These are phyloP conservation scores for Anabacerthia variegaticeps DNA, from an alignment of 2,797 vertebrate species.

Conservation along the genomic window DNA sequence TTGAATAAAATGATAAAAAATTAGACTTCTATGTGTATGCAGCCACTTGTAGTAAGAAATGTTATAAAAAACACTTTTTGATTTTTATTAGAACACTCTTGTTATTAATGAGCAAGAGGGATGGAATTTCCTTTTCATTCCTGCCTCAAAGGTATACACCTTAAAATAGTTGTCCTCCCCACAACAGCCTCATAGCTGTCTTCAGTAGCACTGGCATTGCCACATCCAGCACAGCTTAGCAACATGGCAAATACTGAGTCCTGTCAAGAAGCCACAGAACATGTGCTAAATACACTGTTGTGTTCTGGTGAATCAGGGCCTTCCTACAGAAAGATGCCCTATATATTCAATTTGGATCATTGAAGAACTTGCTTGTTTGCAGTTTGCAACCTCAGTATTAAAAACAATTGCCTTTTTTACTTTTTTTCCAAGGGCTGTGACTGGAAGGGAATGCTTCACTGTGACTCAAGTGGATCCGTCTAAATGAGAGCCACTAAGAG, in stretches of 20 bases:
- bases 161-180: not conserved
- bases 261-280: not conserved
- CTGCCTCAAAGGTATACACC: not conserved
- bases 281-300: not conserved
- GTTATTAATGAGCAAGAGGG: not conserved
- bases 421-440: not conserved
- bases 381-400: not conserved
- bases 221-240: not conserved
- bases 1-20: not conserved
- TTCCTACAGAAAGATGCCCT: not conserved
- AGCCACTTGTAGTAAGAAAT: not conserved
- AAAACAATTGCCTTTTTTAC: not conserved
- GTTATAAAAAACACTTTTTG: rapidly evolving
- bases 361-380: not conserved
- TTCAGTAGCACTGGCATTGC: not conserved
- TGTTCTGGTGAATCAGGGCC: not conserved
- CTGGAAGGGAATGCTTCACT: not conserved
- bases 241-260: not conserved
- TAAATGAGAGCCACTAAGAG: not conserved
- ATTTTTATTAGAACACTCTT: not conserved
- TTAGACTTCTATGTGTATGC: not conserved
- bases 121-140: not conserved
- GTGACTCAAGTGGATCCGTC: not conserved
- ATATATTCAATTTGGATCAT: not conserved
- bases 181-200: not conserved